These are phyloP conservation scores for Drosophila paucipuncta DNA, from an alignment of 2,888 invertebrate species.

Conservation along the genomic window DNA sequence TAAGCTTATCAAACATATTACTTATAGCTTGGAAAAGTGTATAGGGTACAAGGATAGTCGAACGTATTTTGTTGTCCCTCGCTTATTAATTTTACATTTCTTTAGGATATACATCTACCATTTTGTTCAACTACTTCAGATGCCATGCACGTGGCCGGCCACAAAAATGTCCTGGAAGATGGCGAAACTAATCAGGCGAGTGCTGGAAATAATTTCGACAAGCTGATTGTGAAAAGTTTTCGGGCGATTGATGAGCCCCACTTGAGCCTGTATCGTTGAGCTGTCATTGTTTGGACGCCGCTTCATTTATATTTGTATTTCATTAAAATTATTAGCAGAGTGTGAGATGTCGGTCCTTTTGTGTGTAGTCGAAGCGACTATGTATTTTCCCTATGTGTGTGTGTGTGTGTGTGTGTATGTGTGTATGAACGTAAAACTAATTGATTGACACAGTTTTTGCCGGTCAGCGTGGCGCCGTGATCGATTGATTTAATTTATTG, in stretches of 20 bases:
- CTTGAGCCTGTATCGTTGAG: conserved; percentile 42
- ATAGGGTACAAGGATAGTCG: conserved; percentile 9
- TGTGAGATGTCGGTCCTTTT: conserved; percentile 10
- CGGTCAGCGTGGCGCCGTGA: conserved; percentile 62
- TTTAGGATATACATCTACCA: conserved; percentile 7
- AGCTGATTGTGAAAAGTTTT: conserved; percentile 58
- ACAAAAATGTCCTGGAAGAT: conserved; percentile 65
- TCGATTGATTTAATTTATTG: conserved; percentile 79
- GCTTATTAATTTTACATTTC: conserved; percentile 68
- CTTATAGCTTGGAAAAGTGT: not conserved
- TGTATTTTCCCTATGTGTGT: not conserved
- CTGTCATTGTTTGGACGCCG: conserved; percentile 68
- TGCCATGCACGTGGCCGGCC: conserved; percentile 69
- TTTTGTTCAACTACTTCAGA: conserved; percentile 64
- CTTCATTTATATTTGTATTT: conserved; percentile 79
- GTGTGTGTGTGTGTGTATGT: conserved; percentile 11
- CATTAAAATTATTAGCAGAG: conserved; percentile 74
- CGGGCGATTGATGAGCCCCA: conserved; percentile 68
- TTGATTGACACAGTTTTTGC: conserved; percentile 79
- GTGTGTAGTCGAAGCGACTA: conserved; percentile 4
- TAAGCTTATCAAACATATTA: not conserved
- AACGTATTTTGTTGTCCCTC: not conserved
- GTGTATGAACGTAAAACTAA: conserved; percentile 57
- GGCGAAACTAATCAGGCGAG: conserved; percentile 71
- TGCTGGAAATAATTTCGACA: conserved; percentile 72